phyloP scores from a whole-genome alignment of 2,113 vertebrate species.

The Coracopsis vasa region DNA sequence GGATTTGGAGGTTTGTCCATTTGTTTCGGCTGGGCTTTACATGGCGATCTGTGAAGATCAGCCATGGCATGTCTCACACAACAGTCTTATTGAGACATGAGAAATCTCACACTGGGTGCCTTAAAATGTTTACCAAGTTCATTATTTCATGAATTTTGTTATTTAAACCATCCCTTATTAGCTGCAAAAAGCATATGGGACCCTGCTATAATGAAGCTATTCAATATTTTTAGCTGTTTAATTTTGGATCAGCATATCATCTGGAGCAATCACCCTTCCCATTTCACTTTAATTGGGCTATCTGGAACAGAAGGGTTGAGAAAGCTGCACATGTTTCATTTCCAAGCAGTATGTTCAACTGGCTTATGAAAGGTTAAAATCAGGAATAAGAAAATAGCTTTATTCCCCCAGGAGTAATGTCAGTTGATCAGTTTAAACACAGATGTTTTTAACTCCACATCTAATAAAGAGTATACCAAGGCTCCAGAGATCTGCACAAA shows the following conservation, averaged over 20 bases:
- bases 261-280: constrained; percentile 16
- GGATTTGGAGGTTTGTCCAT: background rate
- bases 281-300: constrained; percentile 39
- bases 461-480: background rate
- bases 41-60: background rate
- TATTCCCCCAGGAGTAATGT: constrained; percentile 9
- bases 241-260: constrained; percentile 46
- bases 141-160: constrained; percentile 13
- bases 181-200: constrained; percentile 31
- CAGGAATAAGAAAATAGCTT: constrained; percentile 30
- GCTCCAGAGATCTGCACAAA: constrained; percentile 18
- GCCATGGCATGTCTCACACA: background rate
- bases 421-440: constrained; percentile 35
- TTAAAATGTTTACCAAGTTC: background rate
- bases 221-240: constrained; percentile 50
- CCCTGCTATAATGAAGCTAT: constrained; percentile 17
- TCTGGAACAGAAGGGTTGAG: constrained; percentile 44
- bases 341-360: constrained; percentile 6
- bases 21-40: background rate
- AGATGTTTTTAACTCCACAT: constrained; percentile 34
- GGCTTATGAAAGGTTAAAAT: constrained; percentile 39
- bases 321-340: background rate
- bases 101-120: background rate
- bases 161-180: constrained; percentile 37
- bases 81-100: background rate